These are phyloP conservation scores for Balaeniceps rex DNA, from an alignment of 2,113 vertebrate species.

Conservation along the genomic window DNA sequence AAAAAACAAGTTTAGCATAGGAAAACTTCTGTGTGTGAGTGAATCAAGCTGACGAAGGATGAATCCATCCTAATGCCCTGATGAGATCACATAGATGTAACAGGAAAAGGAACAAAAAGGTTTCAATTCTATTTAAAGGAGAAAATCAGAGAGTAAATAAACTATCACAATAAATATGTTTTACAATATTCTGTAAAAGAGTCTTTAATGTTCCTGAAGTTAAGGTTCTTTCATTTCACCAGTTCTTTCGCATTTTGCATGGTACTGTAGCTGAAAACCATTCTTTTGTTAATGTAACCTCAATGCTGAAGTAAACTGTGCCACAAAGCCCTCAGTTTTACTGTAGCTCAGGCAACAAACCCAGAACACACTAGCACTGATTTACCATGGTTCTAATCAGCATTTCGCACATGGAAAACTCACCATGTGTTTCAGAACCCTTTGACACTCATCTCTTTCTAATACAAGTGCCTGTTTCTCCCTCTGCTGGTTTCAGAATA, in stretches of 20 bases:
- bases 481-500: conserved; percentile 74
- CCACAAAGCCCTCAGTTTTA: conserved; percentile 39
- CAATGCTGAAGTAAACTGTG: conserved; percentile 37
- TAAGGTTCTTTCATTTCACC: conserved; percentile 40
- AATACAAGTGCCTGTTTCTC: conserved; percentile 75
- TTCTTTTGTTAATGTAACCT: conserved; percentile 55
- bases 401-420: conserved; percentile 68
- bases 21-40: neutral
- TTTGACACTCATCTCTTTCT: conserved; percentile 70
- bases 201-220: neutral
- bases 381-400: conserved; percentile 73
- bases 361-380: conserved; percentile 22
- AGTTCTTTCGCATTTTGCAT: conserved; percentile 44
- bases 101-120: neutral
- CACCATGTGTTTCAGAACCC: conserved; percentile 62
- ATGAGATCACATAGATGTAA: conserved; percentile 20
- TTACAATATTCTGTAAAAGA: conserved; percentile 36
- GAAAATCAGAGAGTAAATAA: conserved; percentile 14
- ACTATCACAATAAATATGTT: conserved; percentile 26
- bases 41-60: neutral
- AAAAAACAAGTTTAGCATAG: neutral
- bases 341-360: conserved; percentile 64
- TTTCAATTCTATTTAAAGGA: neutral
- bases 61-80: neutral
- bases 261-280: conserved; percentile 34